A percentile compares a stretch with the other conserved stretches of the same genome.
Evolutionary conservation across 2,797 vertebrate species (phyloP).

Genomic region (Sylvilagus floridanus): DNA sequence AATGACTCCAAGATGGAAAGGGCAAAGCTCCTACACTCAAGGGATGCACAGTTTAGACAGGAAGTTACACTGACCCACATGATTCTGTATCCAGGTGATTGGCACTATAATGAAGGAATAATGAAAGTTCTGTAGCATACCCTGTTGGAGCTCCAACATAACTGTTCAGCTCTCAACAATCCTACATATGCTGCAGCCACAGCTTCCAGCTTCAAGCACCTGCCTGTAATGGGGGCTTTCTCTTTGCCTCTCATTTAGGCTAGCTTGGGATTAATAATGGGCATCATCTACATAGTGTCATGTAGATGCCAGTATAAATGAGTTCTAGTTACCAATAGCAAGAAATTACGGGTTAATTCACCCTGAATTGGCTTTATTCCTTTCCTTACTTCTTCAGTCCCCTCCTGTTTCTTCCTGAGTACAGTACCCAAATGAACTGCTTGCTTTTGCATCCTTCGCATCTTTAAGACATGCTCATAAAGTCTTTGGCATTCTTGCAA

Average conservation of each 20-base stretch:
- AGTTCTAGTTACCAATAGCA: background rate
- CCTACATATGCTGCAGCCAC: background rate
- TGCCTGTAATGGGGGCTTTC: background rate
- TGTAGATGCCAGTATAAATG: background rate
- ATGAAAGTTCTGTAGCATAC: background rate
- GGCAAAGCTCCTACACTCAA: background rate
- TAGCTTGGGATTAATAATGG: background rate
- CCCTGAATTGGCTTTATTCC: background rate
- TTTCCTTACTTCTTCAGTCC: background rate
- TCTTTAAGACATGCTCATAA: background rate
- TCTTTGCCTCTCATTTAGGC: background rate
- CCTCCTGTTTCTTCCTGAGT: background rate
- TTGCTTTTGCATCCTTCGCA: background rate
- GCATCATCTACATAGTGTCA: rapidly evolving
- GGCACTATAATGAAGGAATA: background rate
- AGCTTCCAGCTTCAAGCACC: background rate
- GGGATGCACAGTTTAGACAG: background rate
- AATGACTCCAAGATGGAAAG: background rate
- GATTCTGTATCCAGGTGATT: background rate
- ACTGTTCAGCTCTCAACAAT: background rate
- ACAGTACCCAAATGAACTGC: background rate
- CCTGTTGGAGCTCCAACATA: background rate
- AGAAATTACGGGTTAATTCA: background rate
- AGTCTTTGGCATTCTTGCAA: background rate
- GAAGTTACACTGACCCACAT: background rate